phyloP scores from a whole-genome alignment of 2,113 vertebrate genomes.

The Regulus satrapa region DNA sequence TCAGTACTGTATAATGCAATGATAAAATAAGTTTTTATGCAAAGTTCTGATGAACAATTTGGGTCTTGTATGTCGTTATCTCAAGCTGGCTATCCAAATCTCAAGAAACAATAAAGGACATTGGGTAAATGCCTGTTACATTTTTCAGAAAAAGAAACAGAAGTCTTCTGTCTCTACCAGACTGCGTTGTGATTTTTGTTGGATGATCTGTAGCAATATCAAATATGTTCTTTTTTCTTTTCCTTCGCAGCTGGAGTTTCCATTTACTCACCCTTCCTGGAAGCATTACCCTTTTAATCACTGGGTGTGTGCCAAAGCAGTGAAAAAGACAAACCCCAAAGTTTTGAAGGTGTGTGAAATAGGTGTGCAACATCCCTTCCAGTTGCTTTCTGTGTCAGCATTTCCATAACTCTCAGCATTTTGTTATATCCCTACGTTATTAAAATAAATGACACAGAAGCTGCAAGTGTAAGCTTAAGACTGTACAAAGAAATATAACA shows the following conservation, averaged over 20 bases:
- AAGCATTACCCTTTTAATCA: conserved; percentile 13
- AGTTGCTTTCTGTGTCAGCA: background rate
- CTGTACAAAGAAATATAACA: background rate
- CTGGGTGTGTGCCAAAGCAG: background rate
- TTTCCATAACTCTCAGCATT: background rate
- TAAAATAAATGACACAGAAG: background rate
- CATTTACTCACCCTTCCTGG: conserved; percentile 48
- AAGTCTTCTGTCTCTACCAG: conserved; percentile 47
- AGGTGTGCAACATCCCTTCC: background rate
- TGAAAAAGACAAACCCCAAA: background rate
- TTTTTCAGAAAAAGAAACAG: conserved; percentile 54
- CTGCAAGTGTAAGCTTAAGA: background rate
- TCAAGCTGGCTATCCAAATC: conserved; percentile 30
- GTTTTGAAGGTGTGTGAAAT: background rate
- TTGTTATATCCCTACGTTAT: background rate
- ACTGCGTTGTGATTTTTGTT: conserved; percentile 48
- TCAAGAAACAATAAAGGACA: conserved; percentile 44
- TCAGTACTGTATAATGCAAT: conserved; percentile 2
- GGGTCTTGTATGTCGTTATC: conserved; percentile 55
- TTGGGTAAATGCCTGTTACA: background rate
- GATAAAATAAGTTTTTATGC: conserved; percentile 57
- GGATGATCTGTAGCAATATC: background rate
- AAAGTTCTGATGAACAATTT: conserved; percentile 48
- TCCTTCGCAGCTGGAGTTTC: conserved; percentile 29
- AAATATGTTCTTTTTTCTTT: conserved; percentile 25